These are phyloP conservation scores for Gadopsis marmoratus DNA, from an alignment of 2,797 vertebrate species.

Conservation along the genomic window DNA sequence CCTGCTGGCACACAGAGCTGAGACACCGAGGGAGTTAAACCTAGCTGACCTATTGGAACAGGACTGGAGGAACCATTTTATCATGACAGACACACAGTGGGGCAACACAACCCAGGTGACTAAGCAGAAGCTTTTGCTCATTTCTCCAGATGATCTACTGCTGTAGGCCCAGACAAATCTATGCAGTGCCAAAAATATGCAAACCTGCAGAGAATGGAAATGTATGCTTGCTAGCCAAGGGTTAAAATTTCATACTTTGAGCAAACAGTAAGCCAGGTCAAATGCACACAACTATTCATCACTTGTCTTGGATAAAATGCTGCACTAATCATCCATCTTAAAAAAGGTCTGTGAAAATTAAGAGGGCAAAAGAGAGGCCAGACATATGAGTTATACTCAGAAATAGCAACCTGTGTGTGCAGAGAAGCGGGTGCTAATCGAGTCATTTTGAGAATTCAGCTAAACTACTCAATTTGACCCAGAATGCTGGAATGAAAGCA, in stretches of 20 bases:
- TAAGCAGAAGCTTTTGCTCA: conserved; percentile 46
- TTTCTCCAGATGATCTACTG: conserved; percentile 34
- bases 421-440: conserved; percentile 35
- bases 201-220: conserved; percentile 48
- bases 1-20: background rate
- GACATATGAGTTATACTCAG: background rate
- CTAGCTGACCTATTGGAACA: conserved; percentile 17
- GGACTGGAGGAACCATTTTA: conserved; percentile 39
- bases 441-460: conserved; percentile 42
- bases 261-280: conserved; percentile 33
- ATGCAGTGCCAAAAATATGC: conserved; percentile 44
- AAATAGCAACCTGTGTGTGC: conserved; percentile 5
- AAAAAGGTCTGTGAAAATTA: conserved; percentile 38
- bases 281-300: conserved; percentile 37
- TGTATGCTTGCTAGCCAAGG: conserved; percentile 24
- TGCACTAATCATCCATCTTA: conserved; percentile 17
- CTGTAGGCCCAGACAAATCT: conserved; percentile 34
- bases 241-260: conserved; percentile 34
- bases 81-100: conserved; percentile 47
- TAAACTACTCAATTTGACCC: conserved; percentile 50
- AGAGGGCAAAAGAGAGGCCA: conserved; percentile 12
- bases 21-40: conserved; percentile 19
- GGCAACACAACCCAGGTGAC: conserved; percentile 60
- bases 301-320: conserved; percentile 37
- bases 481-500: conserved; percentile 39